A percentile compares a stretch with the other conserved stretches of the same genome.
These are phyloP conservation scores for Drosophila prolongata DNA, from an alignment of 2,888 invertebrate species.

Conservation along the genomic window DNA sequence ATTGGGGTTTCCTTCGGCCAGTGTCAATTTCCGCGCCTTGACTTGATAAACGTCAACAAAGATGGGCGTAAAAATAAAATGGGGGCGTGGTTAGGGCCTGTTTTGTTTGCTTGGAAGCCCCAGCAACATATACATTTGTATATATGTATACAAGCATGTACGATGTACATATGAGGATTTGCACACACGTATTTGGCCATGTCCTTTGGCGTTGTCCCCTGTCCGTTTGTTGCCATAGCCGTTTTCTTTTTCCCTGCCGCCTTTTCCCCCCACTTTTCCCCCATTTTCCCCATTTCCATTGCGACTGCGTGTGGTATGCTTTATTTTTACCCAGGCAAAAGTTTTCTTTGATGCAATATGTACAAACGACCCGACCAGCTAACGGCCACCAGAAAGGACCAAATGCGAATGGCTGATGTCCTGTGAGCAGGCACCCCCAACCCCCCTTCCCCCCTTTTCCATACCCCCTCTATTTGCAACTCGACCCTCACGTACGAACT, in stretches of 20 bases:
- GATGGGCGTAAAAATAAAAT: conserved; percentile 7
- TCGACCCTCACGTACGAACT: conserved; percentile 80
- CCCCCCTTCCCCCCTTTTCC: neutral
- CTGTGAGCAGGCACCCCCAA: conserved; percentile 25
- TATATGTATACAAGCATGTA: conserved; percentile 2
- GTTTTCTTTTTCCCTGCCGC: conserved; percentile 4
- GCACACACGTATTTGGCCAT: conserved; percentile 29
- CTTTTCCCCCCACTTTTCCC: neutral
- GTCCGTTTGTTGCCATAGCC: conserved; percentile 39
- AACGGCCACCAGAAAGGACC: conserved; percentile 65
- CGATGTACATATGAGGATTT: conserved; percentile 16
- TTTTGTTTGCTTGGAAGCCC: conserved; percentile 17
- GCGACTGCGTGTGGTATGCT: conserved; percentile 70
- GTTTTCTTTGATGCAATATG: conserved; percentile 80
- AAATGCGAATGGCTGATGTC: conserved; percentile 67
- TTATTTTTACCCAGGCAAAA: conserved; percentile 59
- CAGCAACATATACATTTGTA: neutral
- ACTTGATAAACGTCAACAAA: conserved; percentile 59
- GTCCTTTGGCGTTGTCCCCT: conserved; percentile 47
- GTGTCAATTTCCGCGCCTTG: conserved; percentile 60
- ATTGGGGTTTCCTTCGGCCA: neutral
- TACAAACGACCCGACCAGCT: conserved; percentile 67
- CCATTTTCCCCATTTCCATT: conserved; percentile 43
- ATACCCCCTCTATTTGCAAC: conserved; percentile 35
- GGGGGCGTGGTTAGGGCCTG: conserved; percentile 20